A percentile compares a stretch with the other conserved stretches of the same genome.
phyloP scores from a whole-genome alignment of 2,113 vertebrate genomes.

The Corvus cornix region DNA sequence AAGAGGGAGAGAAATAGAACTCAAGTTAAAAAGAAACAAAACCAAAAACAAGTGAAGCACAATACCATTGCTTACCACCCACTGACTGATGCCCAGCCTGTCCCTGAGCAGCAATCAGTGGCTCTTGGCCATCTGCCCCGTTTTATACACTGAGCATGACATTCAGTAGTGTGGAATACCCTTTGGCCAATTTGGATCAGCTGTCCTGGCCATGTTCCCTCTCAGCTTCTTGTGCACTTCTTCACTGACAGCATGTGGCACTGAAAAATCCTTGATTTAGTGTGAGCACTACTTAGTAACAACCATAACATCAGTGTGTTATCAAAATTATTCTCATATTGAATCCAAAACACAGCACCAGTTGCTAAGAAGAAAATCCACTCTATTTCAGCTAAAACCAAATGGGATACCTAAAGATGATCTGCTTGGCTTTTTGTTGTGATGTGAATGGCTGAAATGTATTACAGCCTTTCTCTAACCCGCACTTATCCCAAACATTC shows the following conservation, averaged over 20 bases:
- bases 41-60: background rate
- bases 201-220: background rate
- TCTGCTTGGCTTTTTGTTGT: background rate
- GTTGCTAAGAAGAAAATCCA: background rate
- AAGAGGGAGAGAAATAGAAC: background rate
- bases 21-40: background rate
- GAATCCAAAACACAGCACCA: background rate
- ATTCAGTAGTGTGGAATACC: background rate
- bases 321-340: background rate
- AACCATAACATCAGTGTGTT: background rate
- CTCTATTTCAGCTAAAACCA: background rate
- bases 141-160: background rate
- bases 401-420: background rate
- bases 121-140: background rate
- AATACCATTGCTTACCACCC: background rate
- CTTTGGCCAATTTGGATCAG: background rate
- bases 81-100: background rate
- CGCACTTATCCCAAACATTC: background rate
- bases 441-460: background rate
- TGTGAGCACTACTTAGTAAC: background rate
- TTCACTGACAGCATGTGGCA: background rate
- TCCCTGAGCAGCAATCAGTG: background rate
- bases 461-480: background rate
- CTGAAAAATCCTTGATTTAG: background rate
- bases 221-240: background rate